phyloP scores from a whole-genome alignment of 2,888 invertebrate species.

The Rhodophaea formosa region DNA sequence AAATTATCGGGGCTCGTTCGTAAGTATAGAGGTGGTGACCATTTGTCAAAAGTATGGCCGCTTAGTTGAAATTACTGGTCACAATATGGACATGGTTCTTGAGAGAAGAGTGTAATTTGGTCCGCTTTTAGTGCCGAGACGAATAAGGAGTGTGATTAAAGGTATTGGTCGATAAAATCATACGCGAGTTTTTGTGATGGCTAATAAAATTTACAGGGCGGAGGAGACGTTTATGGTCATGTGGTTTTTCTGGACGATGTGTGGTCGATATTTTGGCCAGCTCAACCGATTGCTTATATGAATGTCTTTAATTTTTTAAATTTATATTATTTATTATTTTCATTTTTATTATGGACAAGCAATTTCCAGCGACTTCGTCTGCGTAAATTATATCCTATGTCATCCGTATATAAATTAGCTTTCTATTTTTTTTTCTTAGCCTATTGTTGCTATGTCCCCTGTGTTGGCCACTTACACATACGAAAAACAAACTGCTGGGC shows the following conservation, averaged over 20 bases:
- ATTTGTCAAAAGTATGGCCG: conserved; percentile 17
- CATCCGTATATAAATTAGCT: too few relatives aligned
- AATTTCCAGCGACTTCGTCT: too few relatives aligned
- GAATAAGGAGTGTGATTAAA: conserved; percentile 58
- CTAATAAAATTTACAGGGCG: conserved; percentile 52
- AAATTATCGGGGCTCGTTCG: conserved; percentile 40
- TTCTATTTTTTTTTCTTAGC: too few relatives aligned
- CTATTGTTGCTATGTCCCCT: too few relatives aligned
- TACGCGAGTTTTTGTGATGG: conserved; percentile 42
- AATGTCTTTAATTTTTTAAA: background rate
- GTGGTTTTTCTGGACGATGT: conserved; percentile 4
- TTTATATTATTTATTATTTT: background rate
- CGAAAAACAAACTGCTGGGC: too few relatives aligned
- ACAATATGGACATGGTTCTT: background rate
- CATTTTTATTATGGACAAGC: too few relatives aligned
- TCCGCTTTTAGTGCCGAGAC: conserved; percentile 40
- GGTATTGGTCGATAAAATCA: conserved; percentile 60
- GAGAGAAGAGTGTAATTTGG: conserved; percentile 40
- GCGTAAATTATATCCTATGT: too few relatives aligned
- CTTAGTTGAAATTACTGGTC: conserved; percentile 15
- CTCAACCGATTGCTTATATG: too few relatives aligned
- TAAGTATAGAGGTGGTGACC: conserved; percentile 23
- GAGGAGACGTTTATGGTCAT: conserved; percentile 26
- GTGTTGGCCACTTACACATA: too few relatives aligned
- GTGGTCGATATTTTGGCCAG: background rate